A percentile compares a stretch with the other conserved stretches of the same genome.
These are phyloP conservation scores for Harpagoxenus sublaevis DNA, from an alignment of 2,888 invertebrate genomes.

Conservation along the genomic window DNA sequence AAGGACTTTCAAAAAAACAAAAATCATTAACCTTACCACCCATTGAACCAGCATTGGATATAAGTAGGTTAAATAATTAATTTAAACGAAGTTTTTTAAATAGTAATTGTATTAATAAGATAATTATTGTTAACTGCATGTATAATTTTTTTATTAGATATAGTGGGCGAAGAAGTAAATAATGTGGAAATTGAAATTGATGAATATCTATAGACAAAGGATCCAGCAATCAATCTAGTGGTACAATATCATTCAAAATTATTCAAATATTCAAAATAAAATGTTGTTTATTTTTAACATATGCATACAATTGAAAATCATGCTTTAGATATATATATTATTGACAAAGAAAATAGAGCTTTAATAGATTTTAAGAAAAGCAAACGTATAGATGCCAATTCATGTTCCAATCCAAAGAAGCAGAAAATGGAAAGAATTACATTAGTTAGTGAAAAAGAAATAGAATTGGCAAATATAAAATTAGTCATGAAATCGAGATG, in stretches of 20 bases:
- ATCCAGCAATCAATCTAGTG: too few species aligned
- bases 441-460: conserved; percentile 22
- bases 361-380: background rate
- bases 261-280: background rate
- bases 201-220: too few species aligned
- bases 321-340: background rate
- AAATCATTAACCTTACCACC: too few species aligned
- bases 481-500: conserved; percentile 26
- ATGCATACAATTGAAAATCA: background rate
- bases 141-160: too few species aligned
- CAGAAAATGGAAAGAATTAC: background rate
- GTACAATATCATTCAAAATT: background rate
- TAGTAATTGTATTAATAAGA: too few species aligned
- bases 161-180: too few species aligned
- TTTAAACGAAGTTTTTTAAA: too few species aligned
- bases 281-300: background rate
- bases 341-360: background rate
- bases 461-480: conserved; percentile 23
- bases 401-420: background rate
- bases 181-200: too few species aligned
- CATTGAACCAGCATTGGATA: too few species aligned
- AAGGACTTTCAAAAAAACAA: too few species aligned
- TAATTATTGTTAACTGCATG: too few species aligned
- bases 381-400: background rate
- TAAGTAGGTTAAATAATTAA: too few species aligned